Conservation (phyloP, 53 echinoderm and acorn worm species). For the Holothuria leucospilota region DNA sequence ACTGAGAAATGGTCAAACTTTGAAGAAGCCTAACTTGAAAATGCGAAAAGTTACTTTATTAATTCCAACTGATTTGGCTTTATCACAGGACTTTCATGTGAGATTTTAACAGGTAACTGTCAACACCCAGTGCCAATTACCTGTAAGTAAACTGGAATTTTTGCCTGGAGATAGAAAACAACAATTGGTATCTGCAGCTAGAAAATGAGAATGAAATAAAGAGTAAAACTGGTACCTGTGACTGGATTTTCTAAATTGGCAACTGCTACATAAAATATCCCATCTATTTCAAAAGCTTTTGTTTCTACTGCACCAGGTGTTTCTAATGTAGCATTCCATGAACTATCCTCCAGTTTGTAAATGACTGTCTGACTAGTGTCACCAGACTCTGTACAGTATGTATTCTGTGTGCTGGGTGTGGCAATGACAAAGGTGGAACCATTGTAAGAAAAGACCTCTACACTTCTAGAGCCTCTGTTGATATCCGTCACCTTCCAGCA, state of each 20-base stretch:
- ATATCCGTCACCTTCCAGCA: constrained; percentile 7
- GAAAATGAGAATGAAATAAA: too few relatives aligned
- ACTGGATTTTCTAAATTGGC: constrained; percentile 30
- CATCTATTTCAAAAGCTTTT: not conserved
- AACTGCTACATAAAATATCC: constrained; percentile 8
- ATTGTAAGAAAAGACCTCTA: constrained; percentile 25
- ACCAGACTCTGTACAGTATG: not conserved
- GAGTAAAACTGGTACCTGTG: not conserved
- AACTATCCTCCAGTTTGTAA: constrained; percentile 23
- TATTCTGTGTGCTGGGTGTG: constrained; percentile 29
- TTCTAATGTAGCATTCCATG: constrained; percentile 3
- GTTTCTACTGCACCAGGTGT: constrained; percentile 22
- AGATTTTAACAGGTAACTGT: too few relatives aligned
- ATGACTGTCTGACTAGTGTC: not conserved
- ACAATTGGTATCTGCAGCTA: too few relatives aligned
- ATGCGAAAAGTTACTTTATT: too few relatives aligned
- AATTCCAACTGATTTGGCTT: too few relatives aligned
- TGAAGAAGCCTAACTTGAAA: too few relatives aligned
- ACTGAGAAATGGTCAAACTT: too few relatives aligned
- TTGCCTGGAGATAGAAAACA: too few relatives aligned
- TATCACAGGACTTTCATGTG: too few relatives aligned
- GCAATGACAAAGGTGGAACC: constrained; percentile 31
- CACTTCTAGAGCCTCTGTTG: constrained; percentile 12
- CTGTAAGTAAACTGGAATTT: too few relatives aligned
- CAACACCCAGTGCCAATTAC: too few relatives aligned